Conservation (phyloP, 2,113 vertebrate genomes). For the Fulmarus glacialis region DNA sequence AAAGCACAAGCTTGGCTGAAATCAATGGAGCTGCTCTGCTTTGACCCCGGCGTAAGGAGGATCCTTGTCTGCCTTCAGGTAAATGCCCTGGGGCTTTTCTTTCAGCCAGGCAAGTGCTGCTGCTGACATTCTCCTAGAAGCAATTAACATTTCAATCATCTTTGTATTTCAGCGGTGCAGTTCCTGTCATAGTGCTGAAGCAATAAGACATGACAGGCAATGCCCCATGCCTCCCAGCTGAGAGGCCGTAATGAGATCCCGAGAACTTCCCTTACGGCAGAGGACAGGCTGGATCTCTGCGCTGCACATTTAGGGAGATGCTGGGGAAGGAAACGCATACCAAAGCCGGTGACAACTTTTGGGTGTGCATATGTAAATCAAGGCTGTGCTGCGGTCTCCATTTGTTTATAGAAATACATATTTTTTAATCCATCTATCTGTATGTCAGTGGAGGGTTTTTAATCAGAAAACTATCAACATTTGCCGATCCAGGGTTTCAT, state of each 20-base stretch:
- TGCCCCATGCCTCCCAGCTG: background rate
- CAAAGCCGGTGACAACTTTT: background rate
- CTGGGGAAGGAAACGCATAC: background rate
- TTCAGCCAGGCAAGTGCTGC: background rate
- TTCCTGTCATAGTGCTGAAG: background rate
- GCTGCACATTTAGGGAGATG: background rate
- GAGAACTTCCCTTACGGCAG: background rate
- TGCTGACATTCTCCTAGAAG: slow-evolving; percentile 4
- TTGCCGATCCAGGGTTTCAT: background rate
- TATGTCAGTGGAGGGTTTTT: background rate
- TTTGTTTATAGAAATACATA: background rate
- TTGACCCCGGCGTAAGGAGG: background rate
- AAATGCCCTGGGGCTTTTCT: background rate
- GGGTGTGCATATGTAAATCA: background rate
- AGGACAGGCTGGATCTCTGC: background rate
- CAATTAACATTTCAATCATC: slow-evolving; percentile 28
- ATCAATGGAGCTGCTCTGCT: background rate
- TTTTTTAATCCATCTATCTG: background rate
- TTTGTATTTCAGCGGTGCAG: background rate
- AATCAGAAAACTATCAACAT: background rate
- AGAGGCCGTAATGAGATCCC: background rate
- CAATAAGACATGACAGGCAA: background rate
- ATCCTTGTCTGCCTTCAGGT: background rate
- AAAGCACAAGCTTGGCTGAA: background rate
- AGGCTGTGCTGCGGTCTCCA: background rate